These are phyloP conservation scores for Pollenia labialis DNA, from an alignment of 2,888 invertebrate species.

Conservation along the genomic window DNA sequence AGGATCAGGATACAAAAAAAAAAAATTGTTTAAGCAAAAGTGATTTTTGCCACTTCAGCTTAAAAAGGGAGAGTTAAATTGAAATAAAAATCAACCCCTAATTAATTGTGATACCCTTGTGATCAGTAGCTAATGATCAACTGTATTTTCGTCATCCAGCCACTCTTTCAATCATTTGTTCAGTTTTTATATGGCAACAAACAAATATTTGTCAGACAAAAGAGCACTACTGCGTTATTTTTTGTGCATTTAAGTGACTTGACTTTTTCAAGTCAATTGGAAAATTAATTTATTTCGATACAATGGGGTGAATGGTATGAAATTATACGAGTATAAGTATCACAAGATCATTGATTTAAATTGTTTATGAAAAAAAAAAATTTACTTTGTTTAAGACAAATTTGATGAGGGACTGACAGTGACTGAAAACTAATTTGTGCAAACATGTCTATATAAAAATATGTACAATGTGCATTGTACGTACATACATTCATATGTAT, in stretches of 20 bases:
- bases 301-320: constrained; percentile 39
- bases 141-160: constrained; percentile 12
- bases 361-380: constrained; percentile 11
- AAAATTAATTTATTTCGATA: constrained; percentile 71
- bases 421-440: constrained; percentile 70
- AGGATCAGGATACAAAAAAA: constrained; percentile 31
- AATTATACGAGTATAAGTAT: constrained; percentile 13
- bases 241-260: constrained; percentile 56
- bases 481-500: not conserved
- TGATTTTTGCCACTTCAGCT: constrained; percentile 67
- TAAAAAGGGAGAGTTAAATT: constrained; percentile 42
- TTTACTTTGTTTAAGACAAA: constrained; percentile 67
- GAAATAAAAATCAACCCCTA: constrained; percentile 66
- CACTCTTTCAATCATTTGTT: constrained; percentile 35
- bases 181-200: constrained; percentile 3
- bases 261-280: constrained; percentile 73
- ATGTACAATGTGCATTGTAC: not conserved
- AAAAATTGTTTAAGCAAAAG: constrained; percentile 10
- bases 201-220: constrained; percentile 47
- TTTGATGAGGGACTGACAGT: constrained; percentile 75
- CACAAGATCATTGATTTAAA: constrained; percentile 45
- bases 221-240: constrained; percentile 22
- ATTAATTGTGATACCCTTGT: constrained; percentile 71
- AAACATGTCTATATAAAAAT: constrained; percentile 1
- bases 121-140: constrained; percentile 70